Percentiles rank a stretch among this genome's conserved stretches.
These are phyloP conservation scores for Chloroclystis v-ata DNA, from an alignment of 2,888 invertebrate genomes.

Conservation along the genomic window DNA sequence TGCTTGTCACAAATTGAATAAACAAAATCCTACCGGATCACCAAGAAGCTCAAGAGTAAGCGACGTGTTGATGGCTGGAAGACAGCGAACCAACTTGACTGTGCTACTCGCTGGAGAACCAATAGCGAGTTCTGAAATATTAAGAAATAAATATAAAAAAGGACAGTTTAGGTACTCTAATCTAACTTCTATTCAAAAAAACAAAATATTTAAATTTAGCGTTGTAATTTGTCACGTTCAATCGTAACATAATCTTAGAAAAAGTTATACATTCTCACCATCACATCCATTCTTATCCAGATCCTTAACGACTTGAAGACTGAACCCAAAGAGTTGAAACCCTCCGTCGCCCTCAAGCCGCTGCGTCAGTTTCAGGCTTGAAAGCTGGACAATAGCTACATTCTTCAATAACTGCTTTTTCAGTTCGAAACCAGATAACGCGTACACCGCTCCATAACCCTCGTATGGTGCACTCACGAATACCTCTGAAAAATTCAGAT, in stretches of 20 bases:
- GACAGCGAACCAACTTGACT: constrained; percentile 43
- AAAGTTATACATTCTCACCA: too few species aligned
- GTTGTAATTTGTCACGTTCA: too few species aligned
- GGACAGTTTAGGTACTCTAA: too few species aligned
- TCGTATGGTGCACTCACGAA: constrained; percentile 60
- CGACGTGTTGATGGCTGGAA: constrained; percentile 41
- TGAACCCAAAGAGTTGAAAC: constrained; percentile 43
- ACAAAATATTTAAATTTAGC: too few species aligned
- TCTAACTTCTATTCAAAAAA: too few species aligned
- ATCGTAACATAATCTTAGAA: too few species aligned
- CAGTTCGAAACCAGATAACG: constrained; percentile 52
- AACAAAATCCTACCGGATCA: too few species aligned
- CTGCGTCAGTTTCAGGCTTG: constrained; percentile 40
- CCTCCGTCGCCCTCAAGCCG: constrained; percentile 31
- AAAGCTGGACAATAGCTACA: too few species aligned
- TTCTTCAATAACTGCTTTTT: constrained; percentile 24
- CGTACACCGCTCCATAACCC: constrained; percentile 46
- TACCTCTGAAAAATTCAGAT: constrained; percentile 46
- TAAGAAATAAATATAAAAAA: too few species aligned
- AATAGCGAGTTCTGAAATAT: constrained; percentile 45
- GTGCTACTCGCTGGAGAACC: constrained; percentile 43
- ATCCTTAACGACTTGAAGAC: constrained; percentile 46
- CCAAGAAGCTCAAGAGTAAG: constrained; percentile 33
- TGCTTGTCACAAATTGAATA: too few species aligned
- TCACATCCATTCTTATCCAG: constrained; percentile 46